Percentiles rank a stretch among this genome's conserved stretches.
Evolutionary conservation across 2,888 invertebrate genomes (phyloP).

Genomic region (Drosophila mettleri): DNA sequence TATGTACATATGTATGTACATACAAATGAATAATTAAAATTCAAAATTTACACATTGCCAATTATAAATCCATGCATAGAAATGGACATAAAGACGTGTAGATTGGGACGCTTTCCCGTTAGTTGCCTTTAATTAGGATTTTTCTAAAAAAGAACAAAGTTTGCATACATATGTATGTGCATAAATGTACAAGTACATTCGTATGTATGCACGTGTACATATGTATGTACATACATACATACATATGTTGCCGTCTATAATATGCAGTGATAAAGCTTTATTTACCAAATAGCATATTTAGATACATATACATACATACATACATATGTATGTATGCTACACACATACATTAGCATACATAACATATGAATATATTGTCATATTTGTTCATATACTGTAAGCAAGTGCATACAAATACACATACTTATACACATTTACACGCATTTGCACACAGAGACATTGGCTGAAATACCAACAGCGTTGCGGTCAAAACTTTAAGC

Average conservation of each 20-base stretch:
- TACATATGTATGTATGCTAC: neutral
- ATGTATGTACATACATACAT: neutral
- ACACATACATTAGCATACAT: too few species aligned
- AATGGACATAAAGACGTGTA: too few species aligned
- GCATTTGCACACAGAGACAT: constrained; percentile 16
- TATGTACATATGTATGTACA: neutral
- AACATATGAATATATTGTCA: neutral
- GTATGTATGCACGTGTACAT: neutral
- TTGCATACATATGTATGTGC: neutral
- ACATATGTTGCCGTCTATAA: too few species aligned
- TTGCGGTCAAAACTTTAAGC: constrained; percentile 11
- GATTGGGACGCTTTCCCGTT: neutral
- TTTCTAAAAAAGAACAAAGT: too few species aligned
- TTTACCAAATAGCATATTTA: too few species aligned
- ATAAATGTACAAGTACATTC: neutral
- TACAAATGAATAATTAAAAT: neutral
- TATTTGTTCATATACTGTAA: neutral
- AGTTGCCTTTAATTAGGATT: neutral
- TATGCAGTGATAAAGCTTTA: too few species aligned
- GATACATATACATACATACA: neutral
- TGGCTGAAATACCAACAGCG: constrained; percentile 28
- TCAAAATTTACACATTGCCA: too few species aligned
- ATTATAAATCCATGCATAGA: too few species aligned
- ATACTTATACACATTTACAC: neutral
- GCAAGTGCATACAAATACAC: constrained; percentile 2